A percentile compares a stretch with the other conserved stretches of the same genome.
Conservation (phyloP, 2,797 vertebrate genomes). For the Pempheris klunzingeri region DNA sequence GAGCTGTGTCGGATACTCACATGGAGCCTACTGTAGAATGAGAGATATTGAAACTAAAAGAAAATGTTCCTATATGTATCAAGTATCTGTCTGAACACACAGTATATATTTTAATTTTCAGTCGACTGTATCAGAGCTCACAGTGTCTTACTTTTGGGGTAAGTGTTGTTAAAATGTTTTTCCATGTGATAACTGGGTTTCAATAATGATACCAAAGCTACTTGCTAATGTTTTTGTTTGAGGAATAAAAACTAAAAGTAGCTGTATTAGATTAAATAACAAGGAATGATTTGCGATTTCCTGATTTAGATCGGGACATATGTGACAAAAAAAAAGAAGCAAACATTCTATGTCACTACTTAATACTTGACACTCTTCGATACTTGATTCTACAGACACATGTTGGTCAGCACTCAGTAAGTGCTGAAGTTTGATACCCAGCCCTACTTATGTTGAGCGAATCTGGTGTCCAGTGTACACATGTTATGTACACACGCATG, state of each 20-base stretch:
- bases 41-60: conserved; percentile 10
- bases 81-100: background rate
- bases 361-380: background rate
- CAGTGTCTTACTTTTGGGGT: background rate
- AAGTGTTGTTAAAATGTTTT: background rate
- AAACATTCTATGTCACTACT: background rate
- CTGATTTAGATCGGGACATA: background rate
- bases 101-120: conserved; percentile 7
- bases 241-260: background rate
- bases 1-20: conserved; percentile 16
- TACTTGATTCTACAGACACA: background rate
- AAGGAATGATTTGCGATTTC: background rate
- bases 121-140: background rate
- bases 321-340: background rate
- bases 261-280: background rate
- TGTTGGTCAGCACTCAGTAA: background rate
- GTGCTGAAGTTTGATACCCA: conserved; percentile 1
- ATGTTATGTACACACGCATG: background rate
- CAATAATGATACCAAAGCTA: background rate
- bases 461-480: conserved; percentile 1
- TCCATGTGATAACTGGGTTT: background rate
- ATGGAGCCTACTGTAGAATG: conserved; percentile 7
- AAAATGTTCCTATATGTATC: background rate
- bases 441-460: background rate
- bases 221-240: background rate